Evolutionary conservation across 1,140 invertebrate genomes (phyloP).

Genomic region (Spodoptera litura): DNA sequence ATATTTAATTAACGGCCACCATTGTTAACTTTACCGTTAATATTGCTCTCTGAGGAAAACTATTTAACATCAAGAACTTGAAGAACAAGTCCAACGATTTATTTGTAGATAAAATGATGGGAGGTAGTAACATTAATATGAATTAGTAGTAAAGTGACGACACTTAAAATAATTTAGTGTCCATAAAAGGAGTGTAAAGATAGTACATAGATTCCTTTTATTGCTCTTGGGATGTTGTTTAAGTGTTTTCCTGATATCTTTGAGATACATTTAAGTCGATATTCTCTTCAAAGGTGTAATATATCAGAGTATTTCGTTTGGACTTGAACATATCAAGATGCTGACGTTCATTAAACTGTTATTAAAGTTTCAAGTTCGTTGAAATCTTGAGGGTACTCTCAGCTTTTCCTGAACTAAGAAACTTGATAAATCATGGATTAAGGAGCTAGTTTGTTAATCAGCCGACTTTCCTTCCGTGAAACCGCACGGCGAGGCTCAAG

Average conservation of each 20-base stretch:
- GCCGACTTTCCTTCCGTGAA: conserved; percentile 2
- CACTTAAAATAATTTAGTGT: conserved; percentile 24
- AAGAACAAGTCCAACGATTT: neutral
- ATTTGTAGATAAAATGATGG: conserved; percentile 12
- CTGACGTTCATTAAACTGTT: no score
- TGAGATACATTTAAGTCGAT: neutral
- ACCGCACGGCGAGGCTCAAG: neutral
- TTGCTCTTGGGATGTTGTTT: conserved; percentile 9
- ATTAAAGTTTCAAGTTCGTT: neutral
- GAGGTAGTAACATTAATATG: neutral
- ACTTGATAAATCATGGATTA: conserved; percentile 27
- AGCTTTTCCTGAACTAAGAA: neutral
- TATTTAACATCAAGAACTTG: neutral
- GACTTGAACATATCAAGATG: no score
- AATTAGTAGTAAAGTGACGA: conserved; percentile 23
- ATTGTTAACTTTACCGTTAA: conserved; percentile 2
- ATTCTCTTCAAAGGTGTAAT: no score
- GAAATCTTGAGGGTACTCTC: neutral
- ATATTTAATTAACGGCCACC: conserved; percentile 26
- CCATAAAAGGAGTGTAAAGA: conserved; percentile 16
- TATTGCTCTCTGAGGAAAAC: neutral
- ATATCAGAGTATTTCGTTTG: no score
- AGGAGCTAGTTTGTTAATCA: conserved; percentile 4
- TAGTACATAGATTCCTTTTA: conserved; percentile 21
- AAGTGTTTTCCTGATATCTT: conserved; percentile 5